Base-by-base conservation (phyloP, 2,797 vertebrate species). In the Thripadectes ignobilis region DNA sequence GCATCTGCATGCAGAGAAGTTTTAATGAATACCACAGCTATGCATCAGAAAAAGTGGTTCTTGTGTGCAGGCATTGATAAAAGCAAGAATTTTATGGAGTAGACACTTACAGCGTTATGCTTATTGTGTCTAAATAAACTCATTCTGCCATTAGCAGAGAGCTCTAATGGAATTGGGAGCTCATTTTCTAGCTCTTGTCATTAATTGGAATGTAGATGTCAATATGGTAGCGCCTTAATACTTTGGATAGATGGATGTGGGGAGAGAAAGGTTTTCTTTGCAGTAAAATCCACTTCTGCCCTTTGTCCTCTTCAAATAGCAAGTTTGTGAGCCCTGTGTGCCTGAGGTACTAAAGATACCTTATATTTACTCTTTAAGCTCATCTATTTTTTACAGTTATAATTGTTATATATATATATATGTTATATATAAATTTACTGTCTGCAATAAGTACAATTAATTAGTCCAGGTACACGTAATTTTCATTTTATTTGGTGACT, bases 361-460 rank as follows among this genome's bases (percentile, higher is more conserved):
- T 11, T 67, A 38, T 36, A 29, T 84, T 67, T 80, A 5, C 30
- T 89, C 29, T 85, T 91, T 88, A 86, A 93, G 81, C n/a, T 49
- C 34, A 30, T 39, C 19, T 85, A 5, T 82, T 77, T 95, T 92
- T 92, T 76, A 75, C 59, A 73, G 48, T 32, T 91, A 71, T 63
- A 77, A 89, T 91, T 73, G 95, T 67, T 89, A 82, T 29, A 7
- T 80, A 16, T 14, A 83, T 29, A 7, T 80, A 16, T 14, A 83
- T 73, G 95, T 67, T 89, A 82, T 29, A 7, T 80, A 16, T 14
- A 55, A 67, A 96, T 89, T 94, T 91, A 78, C 14, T 51, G 3
- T 81, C 45, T 78, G 7, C 13, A 66, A 51, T 83, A 92, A 92
- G 83, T 79, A 79, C 36, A 89, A 96, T 94, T 88, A 89, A 94